These are phyloP conservation scores for Penaeus japonicus DNA, from an alignment of 1,140 invertebrate species.

Conservation along the genomic window DNA sequence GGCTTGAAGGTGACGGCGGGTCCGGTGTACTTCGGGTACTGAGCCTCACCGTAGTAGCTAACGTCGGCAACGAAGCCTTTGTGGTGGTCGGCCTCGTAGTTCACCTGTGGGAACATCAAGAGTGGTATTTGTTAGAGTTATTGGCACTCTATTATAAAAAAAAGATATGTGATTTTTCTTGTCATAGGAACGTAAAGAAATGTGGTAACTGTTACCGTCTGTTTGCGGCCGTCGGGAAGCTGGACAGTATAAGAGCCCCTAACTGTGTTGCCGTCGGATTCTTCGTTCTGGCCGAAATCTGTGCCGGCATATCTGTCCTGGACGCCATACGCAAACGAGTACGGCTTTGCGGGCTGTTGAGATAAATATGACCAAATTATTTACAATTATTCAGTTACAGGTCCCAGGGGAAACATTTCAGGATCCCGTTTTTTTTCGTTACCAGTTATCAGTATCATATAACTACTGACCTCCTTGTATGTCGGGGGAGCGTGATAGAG, in stretches of 20 bases:
- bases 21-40: slow-evolving; percentile 47
- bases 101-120: slow-evolving; percentile 44
- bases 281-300: slow-evolving; percentile 59
- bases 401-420: too few species aligned
- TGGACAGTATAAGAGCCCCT: slow-evolving; percentile 59
- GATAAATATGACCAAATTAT: too few species aligned
- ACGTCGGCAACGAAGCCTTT: slow-evolving; percentile 61
- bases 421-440: too few species aligned
- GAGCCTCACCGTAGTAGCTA: slow-evolving; percentile 60
- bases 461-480: background rate
- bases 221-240: slow-evolving; percentile 61
- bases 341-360: slow-evolving; percentile 38
- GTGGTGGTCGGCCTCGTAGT: slow-evolving; percentile 60
- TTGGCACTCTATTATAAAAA: too few species aligned
- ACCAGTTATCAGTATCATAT: too few species aligned
- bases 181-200: too few species aligned
- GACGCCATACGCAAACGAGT: slow-evolving; percentile 59
- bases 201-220: slow-evolving; percentile 55
- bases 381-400: too few species aligned
- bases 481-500: background rate
- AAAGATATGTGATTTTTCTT: too few species aligned
- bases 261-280: slow-evolving; percentile 59
- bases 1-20: slow-evolving; percentile 58
- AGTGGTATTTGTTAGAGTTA: too few species aligned
- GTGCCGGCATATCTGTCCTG: slow-evolving; percentile 58